Conservation (phyloP, 1,140 invertebrate species). For the Aphidius ervi region DNA sequence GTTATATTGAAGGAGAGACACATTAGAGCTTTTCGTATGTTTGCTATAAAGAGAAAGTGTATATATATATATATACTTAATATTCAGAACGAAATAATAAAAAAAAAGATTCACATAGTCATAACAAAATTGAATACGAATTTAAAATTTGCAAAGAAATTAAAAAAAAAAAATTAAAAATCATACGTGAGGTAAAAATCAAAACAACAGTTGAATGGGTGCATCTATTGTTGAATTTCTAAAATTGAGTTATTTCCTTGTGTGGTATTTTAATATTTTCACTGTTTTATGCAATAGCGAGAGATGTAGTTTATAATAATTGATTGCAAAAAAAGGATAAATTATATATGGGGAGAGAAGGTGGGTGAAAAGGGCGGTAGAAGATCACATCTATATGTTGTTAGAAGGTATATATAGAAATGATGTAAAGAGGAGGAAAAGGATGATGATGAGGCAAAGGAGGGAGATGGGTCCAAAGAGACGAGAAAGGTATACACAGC, state of each 20-base stretch:
- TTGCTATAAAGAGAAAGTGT: background rate
- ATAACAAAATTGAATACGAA: too few relatives aligned
- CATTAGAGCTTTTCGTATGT: background rate
- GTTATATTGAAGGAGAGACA: background rate
- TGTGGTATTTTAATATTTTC: too few relatives aligned
- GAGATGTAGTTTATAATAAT: background rate
- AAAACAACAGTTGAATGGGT: too few relatives aligned
- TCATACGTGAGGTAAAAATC: too few relatives aligned
- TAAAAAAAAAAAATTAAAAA: too few relatives aligned
- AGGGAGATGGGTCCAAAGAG: background rate
- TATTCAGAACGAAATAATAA: background rate
- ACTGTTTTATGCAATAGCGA: too few relatives aligned
- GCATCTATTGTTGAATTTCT: too few relatives aligned
- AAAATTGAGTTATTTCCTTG: too few relatives aligned
- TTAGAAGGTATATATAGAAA: too few relatives aligned
- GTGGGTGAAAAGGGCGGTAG: constrained; percentile 7
- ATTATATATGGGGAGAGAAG: too few relatives aligned
- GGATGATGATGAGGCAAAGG: constrained; percentile 8
- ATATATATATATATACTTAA: constrained; percentile 10
- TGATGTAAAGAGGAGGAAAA: background rate
- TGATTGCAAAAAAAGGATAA: background rate
- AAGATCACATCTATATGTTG: constrained; percentile 20
- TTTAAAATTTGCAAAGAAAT: too few relatives aligned
- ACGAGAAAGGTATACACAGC: background rate
- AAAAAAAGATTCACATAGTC: background rate